Base-by-base conservation (phyloP, 1,140 invertebrate genomes). In the Bombus sylvicola region DNA sequence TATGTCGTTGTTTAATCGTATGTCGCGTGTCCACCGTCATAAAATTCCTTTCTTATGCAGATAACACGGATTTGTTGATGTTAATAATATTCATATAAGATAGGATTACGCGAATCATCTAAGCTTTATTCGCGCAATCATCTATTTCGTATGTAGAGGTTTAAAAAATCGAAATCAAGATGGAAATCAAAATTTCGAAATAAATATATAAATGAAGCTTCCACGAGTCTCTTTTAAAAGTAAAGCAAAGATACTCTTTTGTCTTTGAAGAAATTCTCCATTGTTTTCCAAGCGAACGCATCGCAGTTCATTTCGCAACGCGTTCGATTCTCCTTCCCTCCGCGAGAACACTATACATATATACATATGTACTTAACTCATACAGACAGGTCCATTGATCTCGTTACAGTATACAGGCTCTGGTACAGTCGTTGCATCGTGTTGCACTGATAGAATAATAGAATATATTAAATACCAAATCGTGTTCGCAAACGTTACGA, bases 351-450 rank as follows among this genome's bases (percentile, higher is more conserved):
- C 79, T 72, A 41, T n/a, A 66, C 31, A 68, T 25, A 37, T 59
- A 59, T 28, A 28, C 25, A n/a, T 62, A 18, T 66, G 13, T 68
- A 68, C 8, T 91, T 91, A 88, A 90, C 86, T 75, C 72, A 81
- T 90, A 85, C 88, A 86, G 87, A 90, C 82, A 87, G 91, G 87
- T 92, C 92, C 90, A 91, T 92, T 93, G 92, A 92, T 91, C 91
- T 89, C 83, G 90, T 92, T 90, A 81, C 79, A 86, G 78, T 75
- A 53, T 76, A 82, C 59, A 37, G 34, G 53, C 74, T 62, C 72
- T 66, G 43, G 81, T 81, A 86, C 73, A 76, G 77, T 75, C 81
- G 62, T 75, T 81, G 80, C 87, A 75, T 90, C 74, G 81, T 69
- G 75, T 47, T 64, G 62, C 72, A 83, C 82, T 64, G 68, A 15